A percentile compares a stretch with the other conserved stretches of the same genome.
phyloP scores from a whole-genome alignment of 2,888 invertebrate species.

The Rhamphomyia laevipes region DNA sequence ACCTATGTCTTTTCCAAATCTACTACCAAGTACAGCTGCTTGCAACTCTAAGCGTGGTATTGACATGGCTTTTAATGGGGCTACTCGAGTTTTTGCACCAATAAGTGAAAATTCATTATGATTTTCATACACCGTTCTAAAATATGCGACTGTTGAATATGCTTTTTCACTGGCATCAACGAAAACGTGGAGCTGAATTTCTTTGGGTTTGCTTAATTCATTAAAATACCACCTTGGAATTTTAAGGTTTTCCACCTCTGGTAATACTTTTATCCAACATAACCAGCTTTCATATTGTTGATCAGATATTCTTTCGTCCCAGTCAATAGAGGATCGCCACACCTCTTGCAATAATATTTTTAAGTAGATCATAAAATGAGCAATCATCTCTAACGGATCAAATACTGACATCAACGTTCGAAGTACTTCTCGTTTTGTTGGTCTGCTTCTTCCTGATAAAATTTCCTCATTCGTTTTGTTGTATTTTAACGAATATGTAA shows the following conservation, averaged over 20 bases:
- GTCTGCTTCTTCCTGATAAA: slow-evolving; percentile 3
- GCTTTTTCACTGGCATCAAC: slow-evolving; percentile 17
- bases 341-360: slow-evolving; percentile 12
- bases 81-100: slow-evolving; percentile 17
- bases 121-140: slow-evolving; percentile 9
- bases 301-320: slow-evolving; percentile 11
- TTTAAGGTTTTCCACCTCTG: slow-evolving; percentile 11
- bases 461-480: slow-evolving; percentile 6
- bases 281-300: slow-evolving; percentile 14
- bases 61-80: slow-evolving; percentile 16
- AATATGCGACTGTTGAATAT: slow-evolving; percentile 17
- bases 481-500: too few species aligned
- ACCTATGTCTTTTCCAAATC: slow-evolving; percentile 9
- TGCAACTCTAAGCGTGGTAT: slow-evolving; percentile 17
- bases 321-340: slow-evolving; percentile 5
- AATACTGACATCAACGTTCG: slow-evolving; percentile 10
- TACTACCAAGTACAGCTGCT: slow-evolving; percentile 15
- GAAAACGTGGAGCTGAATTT: slow-evolving; percentile 13
- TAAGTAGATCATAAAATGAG: slow-evolving; percentile 12
- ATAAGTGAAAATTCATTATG: slow-evolving; percentile 11
- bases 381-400: slow-evolving; percentile 10
- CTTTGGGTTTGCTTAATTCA: not conserved
- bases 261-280: slow-evolving; percentile 15
- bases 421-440: slow-evolving; percentile 11
- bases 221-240: slow-evolving; percentile 16